Conservation (phyloP, 1,140 invertebrate species). For the Platorchestia sp. region DNA sequence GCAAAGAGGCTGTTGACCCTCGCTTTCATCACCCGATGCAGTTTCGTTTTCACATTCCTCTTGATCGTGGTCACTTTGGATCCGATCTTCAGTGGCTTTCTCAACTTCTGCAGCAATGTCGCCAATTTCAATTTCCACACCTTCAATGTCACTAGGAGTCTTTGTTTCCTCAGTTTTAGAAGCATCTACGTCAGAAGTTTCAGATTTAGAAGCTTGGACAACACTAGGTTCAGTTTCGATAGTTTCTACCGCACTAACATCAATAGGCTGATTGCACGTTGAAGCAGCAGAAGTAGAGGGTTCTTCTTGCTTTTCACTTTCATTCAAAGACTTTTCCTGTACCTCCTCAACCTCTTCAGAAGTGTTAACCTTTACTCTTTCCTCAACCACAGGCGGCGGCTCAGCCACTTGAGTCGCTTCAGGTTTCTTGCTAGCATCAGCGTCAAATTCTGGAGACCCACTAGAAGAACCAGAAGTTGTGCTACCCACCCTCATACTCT, state of each 20-base stretch:
- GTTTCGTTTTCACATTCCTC: background rate
- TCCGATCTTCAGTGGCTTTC: background rate
- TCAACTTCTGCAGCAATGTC: background rate
- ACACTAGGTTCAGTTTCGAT: too few species aligned
- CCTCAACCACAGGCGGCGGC: background rate
- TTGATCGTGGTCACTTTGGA: background rate
- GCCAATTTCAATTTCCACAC: background rate
- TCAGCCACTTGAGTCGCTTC: background rate
- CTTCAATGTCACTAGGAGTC: background rate
- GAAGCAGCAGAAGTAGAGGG: background rate
- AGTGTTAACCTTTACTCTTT: background rate
- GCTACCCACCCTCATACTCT: constrained; percentile 53
- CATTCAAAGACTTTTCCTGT: background rate
- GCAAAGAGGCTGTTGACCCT: background rate
- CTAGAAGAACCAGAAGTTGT: constrained; percentile 52
- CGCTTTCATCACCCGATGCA: background rate
- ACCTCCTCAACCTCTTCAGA: background rate
- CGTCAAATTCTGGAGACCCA: constrained; percentile 51
- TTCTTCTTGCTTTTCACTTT: background rate
- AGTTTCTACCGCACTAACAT: too few species aligned
- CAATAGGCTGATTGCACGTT: background rate
- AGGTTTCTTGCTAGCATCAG: background rate
- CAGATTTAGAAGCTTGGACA: background rate
- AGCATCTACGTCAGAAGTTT: too few species aligned
- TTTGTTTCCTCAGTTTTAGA: background rate